phyloP scores from a whole-genome alignment of 2,797 vertebrate genomes.

The Erethizon dorsatum region DNA sequence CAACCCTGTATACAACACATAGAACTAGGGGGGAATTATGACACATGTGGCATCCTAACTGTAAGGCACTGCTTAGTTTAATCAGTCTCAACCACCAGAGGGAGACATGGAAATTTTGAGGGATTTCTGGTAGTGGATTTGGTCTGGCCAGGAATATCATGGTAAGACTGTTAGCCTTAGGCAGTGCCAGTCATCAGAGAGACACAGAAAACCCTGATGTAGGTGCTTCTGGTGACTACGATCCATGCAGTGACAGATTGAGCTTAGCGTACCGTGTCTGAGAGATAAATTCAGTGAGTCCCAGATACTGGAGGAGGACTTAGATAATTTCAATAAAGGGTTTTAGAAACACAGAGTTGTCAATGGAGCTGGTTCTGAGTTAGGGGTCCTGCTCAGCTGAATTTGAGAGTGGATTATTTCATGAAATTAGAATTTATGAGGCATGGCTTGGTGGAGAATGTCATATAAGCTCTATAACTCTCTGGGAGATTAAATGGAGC shows the following conservation, averaged over 20 bases:
- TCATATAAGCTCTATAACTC: neutral
- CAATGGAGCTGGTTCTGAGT: neutral
- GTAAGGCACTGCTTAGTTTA: neutral
- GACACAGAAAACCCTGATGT: neutral
- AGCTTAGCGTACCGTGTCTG: neutral
- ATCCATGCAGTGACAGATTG: neutral
- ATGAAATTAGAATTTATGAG: neutral
- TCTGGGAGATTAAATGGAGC: neutral
- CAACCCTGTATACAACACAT: neutral
- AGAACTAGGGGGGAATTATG: neutral
- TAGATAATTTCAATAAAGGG: neutral
- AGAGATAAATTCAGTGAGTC: neutral
- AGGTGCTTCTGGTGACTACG: neutral
- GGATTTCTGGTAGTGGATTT: neutral
- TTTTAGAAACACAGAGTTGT: neutral
- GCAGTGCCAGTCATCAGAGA: neutral
- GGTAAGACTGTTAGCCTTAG: neutral
- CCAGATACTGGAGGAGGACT: neutral
- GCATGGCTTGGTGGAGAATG: neutral
- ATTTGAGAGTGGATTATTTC: neutral
- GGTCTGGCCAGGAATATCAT: neutral
- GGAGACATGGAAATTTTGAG: neutral
- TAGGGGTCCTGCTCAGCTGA: neutral
- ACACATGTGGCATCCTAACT: neutral
- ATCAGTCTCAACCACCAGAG: neutral